Evolutionary conservation across 2,113 vertebrate species (phyloP).

Genomic region (Megaceryle maxima): DNA sequence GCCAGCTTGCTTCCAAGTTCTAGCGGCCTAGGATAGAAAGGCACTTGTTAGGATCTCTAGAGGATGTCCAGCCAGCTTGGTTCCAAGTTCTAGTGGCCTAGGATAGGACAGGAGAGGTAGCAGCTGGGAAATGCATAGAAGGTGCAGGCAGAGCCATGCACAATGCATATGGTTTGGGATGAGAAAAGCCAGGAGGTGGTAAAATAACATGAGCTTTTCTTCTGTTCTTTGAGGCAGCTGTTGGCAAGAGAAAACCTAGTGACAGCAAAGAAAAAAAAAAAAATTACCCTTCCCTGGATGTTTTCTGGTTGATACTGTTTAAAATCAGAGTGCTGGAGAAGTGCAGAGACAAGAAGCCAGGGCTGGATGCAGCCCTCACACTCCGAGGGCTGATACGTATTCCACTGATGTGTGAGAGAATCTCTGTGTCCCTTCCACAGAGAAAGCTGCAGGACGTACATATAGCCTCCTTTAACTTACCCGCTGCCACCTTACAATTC

Average conservation of each 20-base stretch:
- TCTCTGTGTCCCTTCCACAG: background rate
- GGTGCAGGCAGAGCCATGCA: rapidly evolving
- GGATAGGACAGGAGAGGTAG: background rate
- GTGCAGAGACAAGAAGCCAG: background rate
- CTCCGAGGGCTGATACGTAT: background rate
- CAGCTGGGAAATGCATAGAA: background rate
- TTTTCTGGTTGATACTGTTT: background rate
- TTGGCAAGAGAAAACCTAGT: background rate
- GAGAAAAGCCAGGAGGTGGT: background rate
- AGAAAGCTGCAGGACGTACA: background rate
- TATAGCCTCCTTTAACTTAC: background rate
- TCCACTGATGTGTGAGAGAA: background rate
- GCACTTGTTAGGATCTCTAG: no score
- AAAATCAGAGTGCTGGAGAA: background rate
- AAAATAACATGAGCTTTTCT: background rate
- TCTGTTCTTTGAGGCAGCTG: background rate
- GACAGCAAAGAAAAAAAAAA: background rate
- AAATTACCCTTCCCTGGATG: background rate
- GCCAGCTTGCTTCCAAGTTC: background rate
- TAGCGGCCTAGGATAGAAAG: background rate
- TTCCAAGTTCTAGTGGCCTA: background rate
- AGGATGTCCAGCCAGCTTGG: background rate
- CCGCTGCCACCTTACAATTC: background rate
- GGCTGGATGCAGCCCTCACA: background rate
- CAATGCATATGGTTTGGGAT: rapidly evolving